phyloP scores from a whole-genome alignment of 2,797 vertebrate species.

The Catostomus latipinnis region DNA sequence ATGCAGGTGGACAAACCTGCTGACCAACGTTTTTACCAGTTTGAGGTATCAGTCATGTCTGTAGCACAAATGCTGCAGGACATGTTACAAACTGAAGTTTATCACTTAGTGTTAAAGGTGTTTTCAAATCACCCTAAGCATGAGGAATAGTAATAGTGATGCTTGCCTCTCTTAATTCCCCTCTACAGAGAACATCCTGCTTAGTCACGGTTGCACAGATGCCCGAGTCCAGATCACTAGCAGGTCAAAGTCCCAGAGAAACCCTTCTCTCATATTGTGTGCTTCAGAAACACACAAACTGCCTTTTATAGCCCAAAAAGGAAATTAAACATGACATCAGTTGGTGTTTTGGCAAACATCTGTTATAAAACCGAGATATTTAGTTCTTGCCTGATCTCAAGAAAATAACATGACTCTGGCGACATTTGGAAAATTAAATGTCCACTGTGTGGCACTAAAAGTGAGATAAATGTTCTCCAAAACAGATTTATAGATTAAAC shows the following conservation, averaged over 20 bases:
- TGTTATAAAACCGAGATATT: background rate
- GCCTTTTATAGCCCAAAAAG: slow-evolving; percentile 14
- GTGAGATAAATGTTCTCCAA: too few relatives aligned
- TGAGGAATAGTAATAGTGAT: background rate
- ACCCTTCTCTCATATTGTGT: too few relatives aligned
- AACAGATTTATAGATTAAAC: too few relatives aligned
- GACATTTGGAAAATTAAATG: too few relatives aligned
- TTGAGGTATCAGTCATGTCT: background rate
- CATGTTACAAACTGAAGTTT: background rate
- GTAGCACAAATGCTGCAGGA: background rate
- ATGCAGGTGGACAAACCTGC: too few relatives aligned
- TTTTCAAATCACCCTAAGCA: background rate
- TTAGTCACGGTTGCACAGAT: background rate
- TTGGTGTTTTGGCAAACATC: background rate
- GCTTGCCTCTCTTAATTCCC: too few relatives aligned
- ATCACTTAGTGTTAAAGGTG: background rate
- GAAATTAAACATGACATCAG: slow-evolving; percentile 23
- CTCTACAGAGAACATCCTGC: too few relatives aligned
- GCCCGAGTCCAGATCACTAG: background rate
- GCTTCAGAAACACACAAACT: background rate
- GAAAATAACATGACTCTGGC: too few relatives aligned
- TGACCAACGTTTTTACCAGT: background rate
- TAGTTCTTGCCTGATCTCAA: too few relatives aligned
- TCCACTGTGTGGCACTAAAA: too few relatives aligned
- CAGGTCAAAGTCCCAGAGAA: too few relatives aligned